Percentiles rank a stretch among this genome's conserved stretches.
phyloP scores from a whole-genome alignment of 2,888 invertebrate species.

The Lasioglossum morio region DNA sequence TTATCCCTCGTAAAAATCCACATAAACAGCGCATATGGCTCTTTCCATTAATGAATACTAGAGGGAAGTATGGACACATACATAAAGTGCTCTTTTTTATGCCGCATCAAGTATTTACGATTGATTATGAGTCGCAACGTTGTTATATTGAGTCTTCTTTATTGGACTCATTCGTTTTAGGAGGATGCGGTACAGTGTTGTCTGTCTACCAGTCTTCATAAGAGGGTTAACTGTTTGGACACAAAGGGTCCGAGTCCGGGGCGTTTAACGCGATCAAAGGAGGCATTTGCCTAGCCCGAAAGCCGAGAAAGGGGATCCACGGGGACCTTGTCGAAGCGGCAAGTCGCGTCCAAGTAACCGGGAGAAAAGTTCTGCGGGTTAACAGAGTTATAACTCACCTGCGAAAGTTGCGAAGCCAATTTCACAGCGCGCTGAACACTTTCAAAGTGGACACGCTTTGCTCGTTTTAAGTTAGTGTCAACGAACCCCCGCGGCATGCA shows the following conservation, averaged over 20 bases:
- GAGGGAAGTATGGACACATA: background rate
- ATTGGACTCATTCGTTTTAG: background rate
- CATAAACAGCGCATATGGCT: background rate
- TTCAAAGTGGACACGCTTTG: constrained; percentile 31
- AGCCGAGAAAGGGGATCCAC: background rate
- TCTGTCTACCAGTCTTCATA: background rate
- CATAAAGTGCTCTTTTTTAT: background rate
- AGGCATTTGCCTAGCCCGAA: constrained; percentile 24
- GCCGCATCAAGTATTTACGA: background rate
- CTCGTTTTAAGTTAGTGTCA: constrained; percentile 43
- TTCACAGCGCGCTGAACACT: constrained; percentile 42
- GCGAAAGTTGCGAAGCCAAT: constrained; percentile 52
- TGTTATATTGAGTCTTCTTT: background rate
- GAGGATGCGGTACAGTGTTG: background rate
- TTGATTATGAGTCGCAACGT: background rate
- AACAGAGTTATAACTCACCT: constrained; percentile 49
- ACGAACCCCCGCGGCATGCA: constrained; percentile 2
- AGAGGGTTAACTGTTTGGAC: background rate
- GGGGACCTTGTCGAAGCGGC: background rate
- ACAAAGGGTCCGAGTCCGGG: background rate
- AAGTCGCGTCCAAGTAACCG: constrained; percentile 37
- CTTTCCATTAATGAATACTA: background rate
- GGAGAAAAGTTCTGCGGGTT: constrained; percentile 45
- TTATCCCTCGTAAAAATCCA: background rate
- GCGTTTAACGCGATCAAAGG: constrained; percentile 27